phyloP scores from a whole-genome alignment of 2,888 invertebrate species.

The Limnephilus auricula region DNA sequence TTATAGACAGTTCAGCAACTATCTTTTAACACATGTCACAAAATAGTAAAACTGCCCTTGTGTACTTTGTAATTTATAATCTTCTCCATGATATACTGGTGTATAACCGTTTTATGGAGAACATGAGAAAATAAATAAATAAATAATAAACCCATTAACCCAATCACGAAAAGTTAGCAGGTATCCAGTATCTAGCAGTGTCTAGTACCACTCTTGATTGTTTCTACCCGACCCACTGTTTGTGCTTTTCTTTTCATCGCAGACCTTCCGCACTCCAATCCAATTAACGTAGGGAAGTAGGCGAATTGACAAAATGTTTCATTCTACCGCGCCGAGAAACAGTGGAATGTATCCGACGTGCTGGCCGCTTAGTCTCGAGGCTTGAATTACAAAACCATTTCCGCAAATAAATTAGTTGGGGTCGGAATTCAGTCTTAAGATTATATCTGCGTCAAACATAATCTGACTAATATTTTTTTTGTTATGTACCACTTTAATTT shows the following conservation, averaged over 20 bases:
- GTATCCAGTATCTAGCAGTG: background rate
- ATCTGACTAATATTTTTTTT: too few species aligned
- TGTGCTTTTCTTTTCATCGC: background rate
- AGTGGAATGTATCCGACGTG: constrained; percentile 1
- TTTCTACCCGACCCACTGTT: background rate
- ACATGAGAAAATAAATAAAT: too few species aligned
- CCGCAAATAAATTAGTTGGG: background rate
- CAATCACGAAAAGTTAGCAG: background rate
- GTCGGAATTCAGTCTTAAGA: background rate
- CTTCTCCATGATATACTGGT: too few species aligned
- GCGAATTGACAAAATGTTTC: constrained; percentile 16
- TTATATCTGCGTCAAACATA: background rate
- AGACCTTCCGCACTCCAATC: constrained; percentile 2
- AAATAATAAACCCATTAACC: too few species aligned
- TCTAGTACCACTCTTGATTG: background rate
- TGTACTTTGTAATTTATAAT: too few species aligned
- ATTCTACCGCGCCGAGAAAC: background rate
- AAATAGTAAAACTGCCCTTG: too few species aligned
- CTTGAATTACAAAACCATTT: constrained; percentile 6
- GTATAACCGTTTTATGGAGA: too few species aligned
- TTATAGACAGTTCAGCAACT: too few species aligned
- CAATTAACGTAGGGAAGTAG: background rate
- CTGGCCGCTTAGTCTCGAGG: background rate
- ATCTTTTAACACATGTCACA: too few species aligned
- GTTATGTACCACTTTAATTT: too few species aligned